phyloP scores from a whole-genome alignment of 2,888 invertebrate species.

The Drosophila siamana region DNA sequence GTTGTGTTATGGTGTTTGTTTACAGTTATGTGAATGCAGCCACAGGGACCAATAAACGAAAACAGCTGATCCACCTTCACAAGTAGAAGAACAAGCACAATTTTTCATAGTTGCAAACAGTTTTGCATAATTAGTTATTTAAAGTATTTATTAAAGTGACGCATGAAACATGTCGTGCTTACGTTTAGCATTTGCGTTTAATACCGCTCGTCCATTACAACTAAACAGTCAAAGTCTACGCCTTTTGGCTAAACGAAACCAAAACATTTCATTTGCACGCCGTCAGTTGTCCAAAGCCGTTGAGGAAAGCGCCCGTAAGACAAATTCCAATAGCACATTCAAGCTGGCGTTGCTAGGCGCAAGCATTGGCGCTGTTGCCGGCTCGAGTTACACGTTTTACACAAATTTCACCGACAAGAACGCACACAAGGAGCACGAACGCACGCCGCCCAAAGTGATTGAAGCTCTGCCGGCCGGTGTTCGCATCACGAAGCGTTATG shows the following conservation, averaged over 20 bases:
- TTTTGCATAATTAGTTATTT: slow-evolving; percentile 70
- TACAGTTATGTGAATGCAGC: neutral
- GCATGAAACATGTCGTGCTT: slow-evolving; percentile 69
- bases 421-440: slow-evolving; percentile 84
- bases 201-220: slow-evolving; percentile 16
- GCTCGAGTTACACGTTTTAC: slow-evolving; percentile 86
- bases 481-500: slow-evolving; percentile 88
- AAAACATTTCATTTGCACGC: slow-evolving; percentile 25
- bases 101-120: slow-evolving; percentile 20
- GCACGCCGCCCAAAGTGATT: slow-evolving; percentile 82
- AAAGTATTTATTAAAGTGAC: slow-evolving; percentile 28
- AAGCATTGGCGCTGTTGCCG: slow-evolving; percentile 87
- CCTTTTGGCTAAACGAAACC: slow-evolving; percentile 17
- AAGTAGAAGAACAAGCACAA: slow-evolving; percentile 22
- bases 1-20: too few relatives aligned
- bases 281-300: slow-evolving; percentile 42
- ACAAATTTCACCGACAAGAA: slow-evolving; percentile 70
- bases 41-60: neutral
- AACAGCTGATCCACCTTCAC: neutral
- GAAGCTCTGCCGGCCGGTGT: slow-evolving; percentile 86
- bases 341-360: slow-evolving; percentile 88
- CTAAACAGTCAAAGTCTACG: slow-evolving; percentile 31
- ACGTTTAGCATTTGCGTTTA: slow-evolving; percentile 57
- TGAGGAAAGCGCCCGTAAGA: slow-evolving; percentile 22
- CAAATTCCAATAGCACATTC: slow-evolving; percentile 74